Conservation (phyloP, 2,888 invertebrate species). For the Sepioteuthis lessoniana region DNA sequence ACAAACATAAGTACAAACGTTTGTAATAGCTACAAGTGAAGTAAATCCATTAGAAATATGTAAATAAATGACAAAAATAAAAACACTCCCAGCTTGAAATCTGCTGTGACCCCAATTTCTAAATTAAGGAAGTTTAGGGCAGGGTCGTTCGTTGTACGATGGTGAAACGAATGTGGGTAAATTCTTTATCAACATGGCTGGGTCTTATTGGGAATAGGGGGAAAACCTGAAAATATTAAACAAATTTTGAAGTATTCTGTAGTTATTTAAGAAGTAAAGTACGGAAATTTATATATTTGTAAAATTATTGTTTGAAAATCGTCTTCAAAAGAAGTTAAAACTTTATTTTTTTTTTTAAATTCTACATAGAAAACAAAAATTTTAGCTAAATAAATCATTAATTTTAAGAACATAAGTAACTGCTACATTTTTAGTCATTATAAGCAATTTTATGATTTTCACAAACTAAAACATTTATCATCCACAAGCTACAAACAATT, state of each 20-base stretch:
- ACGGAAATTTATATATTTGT: not conserved
- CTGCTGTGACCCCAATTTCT: not conserved
- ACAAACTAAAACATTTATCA: too few relatives aligned
- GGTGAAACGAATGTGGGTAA: not conserved
- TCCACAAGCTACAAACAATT: not conserved
- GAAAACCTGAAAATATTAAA: not conserved
- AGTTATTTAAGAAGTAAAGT: not conserved
- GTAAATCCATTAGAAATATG: not conserved
- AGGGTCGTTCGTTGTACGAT: not conserved
- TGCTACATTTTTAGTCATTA: too few relatives aligned
- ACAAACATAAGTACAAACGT: not conserved
- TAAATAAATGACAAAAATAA: not conserved
- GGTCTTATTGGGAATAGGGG: not conserved
- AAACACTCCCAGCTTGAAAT: not conserved
- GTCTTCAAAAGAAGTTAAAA: too few relatives aligned
- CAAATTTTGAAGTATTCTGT: not conserved
- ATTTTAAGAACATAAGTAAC: too few relatives aligned
- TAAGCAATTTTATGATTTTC: too few relatives aligned
- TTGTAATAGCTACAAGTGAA: not conserved
- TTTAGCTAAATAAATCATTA: too few relatives aligned
- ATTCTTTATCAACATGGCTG: slow-evolving; percentile 23
- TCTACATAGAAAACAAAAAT: not conserved
- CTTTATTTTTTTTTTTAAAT: too few relatives aligned
- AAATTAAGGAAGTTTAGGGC: not conserved
- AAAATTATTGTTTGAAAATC: too few relatives aligned